These are phyloP conservation scores for Gymnothorax javanicus DNA, from an alignment of 2,797 vertebrate species.

Conservation along the genomic window DNA sequence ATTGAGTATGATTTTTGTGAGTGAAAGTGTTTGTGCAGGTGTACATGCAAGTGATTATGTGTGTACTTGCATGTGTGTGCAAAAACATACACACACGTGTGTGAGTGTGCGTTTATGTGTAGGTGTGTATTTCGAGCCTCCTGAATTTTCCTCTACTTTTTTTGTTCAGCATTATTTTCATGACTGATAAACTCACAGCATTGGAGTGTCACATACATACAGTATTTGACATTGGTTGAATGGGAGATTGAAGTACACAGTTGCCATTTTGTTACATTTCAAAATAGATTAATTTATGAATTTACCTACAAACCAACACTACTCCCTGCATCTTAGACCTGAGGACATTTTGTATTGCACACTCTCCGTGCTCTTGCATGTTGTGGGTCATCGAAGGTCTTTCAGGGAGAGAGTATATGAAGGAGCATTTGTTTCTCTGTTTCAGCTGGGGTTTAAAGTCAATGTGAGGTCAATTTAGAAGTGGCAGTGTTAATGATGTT, in stretches of 20 bases:
- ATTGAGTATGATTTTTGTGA: conserved; percentile 79
- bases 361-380: background rate
- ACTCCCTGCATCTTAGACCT: background rate
- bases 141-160: conserved; percentile 77
- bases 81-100: no score
- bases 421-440: background rate
- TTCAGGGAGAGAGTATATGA: background rate
- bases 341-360: background rate
- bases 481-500: no score
- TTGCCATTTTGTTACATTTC: background rate
- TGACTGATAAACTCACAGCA: background rate
- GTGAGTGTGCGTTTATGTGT: background rate
- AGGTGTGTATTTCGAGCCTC: conserved; percentile 55
- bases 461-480: background rate
- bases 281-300: background rate
- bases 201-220: background rate
- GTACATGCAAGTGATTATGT: conserved; percentile 28
- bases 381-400: background rate
- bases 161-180: conserved; percentile 75
- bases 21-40: background rate
- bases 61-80: background rate
- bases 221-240: background rate
- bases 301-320: background rate
- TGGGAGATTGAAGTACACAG: background rate
- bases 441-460: background rate